phyloP scores from a whole-genome alignment of 2,888 invertebrate species.

The Ypsolopha scabrella region DNA sequence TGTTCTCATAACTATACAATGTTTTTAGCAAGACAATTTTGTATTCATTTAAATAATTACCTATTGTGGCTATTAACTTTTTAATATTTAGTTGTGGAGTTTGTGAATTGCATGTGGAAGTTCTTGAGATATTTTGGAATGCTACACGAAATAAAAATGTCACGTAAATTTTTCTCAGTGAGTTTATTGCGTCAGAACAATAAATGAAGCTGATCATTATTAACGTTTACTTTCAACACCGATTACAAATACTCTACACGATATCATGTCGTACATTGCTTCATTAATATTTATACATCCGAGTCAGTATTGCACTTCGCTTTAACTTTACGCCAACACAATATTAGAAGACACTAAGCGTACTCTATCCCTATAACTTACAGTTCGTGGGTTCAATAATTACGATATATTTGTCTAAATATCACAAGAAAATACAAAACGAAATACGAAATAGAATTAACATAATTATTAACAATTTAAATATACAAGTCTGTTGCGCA shows the following conservation, averaged over 20 bases:
- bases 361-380: slow-evolving; percentile 60
- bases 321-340: slow-evolving; percentile 45
- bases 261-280: slow-evolving; percentile 47
- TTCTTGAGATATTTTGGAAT: neutral
- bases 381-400: slow-evolving; percentile 63
- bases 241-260: slow-evolving; percentile 66
- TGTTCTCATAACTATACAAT: neutral
- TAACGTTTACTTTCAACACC: slow-evolving; percentile 71
- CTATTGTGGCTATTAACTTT: neutral
- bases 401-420: slow-evolving; percentile 68
- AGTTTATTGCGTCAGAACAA: slow-evolving; percentile 69
- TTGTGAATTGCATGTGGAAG: neutral
- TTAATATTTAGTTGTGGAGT: neutral
- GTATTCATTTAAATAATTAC: neutral
- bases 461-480: slow-evolving; percentile 65
- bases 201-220: slow-evolving; percentile 68
- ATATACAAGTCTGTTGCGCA: slow-evolving; percentile 52
- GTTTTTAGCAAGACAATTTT: neutral
- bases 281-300: slow-evolving; percentile 60
- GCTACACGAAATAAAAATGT: slow-evolving; percentile 42
- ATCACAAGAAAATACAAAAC: slow-evolving; percentile 71
- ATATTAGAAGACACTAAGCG: slow-evolving; percentile 36
- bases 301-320: slow-evolving; percentile 63
- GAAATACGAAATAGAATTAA: slow-evolving; percentile 67
- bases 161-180: slow-evolving; percentile 58